Conservation (phyloP, 2,888 invertebrate genomes). For the Ichneumoninae sp. region DNA sequence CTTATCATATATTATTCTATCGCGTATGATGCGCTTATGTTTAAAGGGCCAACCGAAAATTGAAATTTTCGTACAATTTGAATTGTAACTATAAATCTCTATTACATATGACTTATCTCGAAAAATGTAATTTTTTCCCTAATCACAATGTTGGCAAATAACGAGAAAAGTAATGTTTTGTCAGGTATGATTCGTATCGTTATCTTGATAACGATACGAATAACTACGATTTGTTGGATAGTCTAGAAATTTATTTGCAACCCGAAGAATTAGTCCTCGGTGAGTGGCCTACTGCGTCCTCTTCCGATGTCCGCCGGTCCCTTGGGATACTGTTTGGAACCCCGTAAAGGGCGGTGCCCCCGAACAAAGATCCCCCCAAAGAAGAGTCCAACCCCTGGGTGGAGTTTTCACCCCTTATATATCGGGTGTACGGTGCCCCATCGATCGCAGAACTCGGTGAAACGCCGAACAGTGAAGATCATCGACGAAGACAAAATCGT, state of each 20-base stretch:
- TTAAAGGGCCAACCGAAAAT: no score
- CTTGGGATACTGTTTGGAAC: slow-evolving; percentile 68
- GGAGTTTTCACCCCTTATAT: slow-evolving; percentile 81
- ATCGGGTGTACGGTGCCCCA: slow-evolving; percentile 68
- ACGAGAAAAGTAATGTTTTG: no score
- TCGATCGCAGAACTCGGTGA: slow-evolving; percentile 75
- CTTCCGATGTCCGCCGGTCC: slow-evolving; percentile 55
- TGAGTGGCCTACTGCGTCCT: slow-evolving; percentile 74
- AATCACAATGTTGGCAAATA: no score
- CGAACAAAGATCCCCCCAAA: slow-evolving; percentile 75
- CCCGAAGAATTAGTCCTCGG: slow-evolving; percentile 69
- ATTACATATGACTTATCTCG: no score
- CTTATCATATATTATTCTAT: not conserved
- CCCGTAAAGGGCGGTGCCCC: slow-evolving; percentile 80
- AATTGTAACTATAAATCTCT: no score
- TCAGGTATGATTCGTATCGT: no score
- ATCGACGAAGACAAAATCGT: not conserved
- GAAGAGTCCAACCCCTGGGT: slow-evolving; percentile 82
- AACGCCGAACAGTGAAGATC: slow-evolving; percentile 70
- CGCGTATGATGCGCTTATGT: not conserved
- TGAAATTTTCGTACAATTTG: not conserved
- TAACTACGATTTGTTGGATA: not conserved
- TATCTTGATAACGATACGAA: not conserved
- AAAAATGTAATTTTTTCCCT: no score
- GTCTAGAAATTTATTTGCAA: slow-evolving; percentile 1